Evolutionary conservation across 2,797 vertebrate species (phyloP), one percentile per base, ranked within the genome.

Genomic region (Gobio occitaniae): DNA sequence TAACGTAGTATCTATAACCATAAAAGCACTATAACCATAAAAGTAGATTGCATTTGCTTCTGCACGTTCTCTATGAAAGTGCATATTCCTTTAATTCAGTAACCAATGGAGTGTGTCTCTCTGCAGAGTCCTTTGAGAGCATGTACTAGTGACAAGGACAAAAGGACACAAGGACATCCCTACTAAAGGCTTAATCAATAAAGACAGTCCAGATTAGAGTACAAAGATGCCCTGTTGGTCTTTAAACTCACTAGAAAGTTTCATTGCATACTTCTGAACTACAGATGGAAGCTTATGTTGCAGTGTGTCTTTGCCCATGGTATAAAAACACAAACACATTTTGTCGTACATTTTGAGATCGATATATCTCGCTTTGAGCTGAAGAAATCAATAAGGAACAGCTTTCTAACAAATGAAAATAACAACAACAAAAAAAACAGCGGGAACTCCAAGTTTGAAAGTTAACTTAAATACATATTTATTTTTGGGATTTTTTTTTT

Each of bases 361-460:
- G 78, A 56, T 85, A 63, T 32, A 70, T 71, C 56, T 54, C 48
- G 13, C 72, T 63, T 86, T 44, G 74, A 78, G 83, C 63, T 76
- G 2, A 71, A 68, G 19, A 50, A 70, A 84, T 70, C 65, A 81
- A 84, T 72, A 78, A 38, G n/a, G 41, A 44, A 21, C 32, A 72
- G 71, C 29, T 63, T 77, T 44, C 54, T 77, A 65, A 48, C 56
- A 80, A 81, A 69, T 68, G 4, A 38, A 69, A 29, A 61, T 6
- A 32, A 29, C 65, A 65, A 66, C 25, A 76, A 41, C 25, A 25
- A 25, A 25, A 25, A 66, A n/a, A 61, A 32, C 47, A 19, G 54
- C 52, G 70, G 17, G 69, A 41, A 29, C 19, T 29, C 32, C 19
- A 32, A 5, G 6, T 65, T 32, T 66, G 17, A 50, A 79, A 32